phyloP scores from a whole-genome alignment of 2,797 vertebrate species.

The Pseudopleuronectes americanus region DNA sequence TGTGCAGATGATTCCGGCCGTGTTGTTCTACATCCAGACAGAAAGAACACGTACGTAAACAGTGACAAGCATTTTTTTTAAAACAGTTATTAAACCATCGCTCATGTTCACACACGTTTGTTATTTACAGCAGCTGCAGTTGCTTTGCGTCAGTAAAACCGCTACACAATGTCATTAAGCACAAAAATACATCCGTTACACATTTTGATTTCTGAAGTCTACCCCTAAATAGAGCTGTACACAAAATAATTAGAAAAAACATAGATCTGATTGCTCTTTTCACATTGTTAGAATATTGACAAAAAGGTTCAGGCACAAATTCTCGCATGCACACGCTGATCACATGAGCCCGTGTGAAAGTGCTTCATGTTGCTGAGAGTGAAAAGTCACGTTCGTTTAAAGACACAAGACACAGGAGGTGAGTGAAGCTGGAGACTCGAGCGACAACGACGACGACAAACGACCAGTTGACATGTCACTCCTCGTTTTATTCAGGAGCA shows the following conservation, averaged over 20 bases:
- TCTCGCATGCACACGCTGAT: conserved; percentile 40
- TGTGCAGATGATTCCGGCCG: conserved; percentile 39
- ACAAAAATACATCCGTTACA: conserved; percentile 72
- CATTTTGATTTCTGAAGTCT: conserved; percentile 38
- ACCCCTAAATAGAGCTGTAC: conserved; percentile 70
- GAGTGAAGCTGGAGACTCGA: background rate
- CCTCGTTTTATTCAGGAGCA: too few species aligned
- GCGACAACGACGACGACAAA: background rate
- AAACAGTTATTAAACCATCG: conserved; percentile 5
- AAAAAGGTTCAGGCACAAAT: conserved; percentile 75
- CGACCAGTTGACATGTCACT: too few species aligned
- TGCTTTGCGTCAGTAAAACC: conserved; percentile 53
- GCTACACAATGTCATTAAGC: conserved; percentile 61
- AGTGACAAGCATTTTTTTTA: conserved; percentile 22
- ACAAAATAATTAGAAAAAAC: conserved; percentile 81
- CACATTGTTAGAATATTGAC: conserved; percentile 56
- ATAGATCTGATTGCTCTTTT: conserved; percentile 59
- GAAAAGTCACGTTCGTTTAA: conserved; percentile 5
- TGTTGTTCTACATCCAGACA: conserved; percentile 48
- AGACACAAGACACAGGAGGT: too few species aligned
- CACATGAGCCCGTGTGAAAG: background rate
- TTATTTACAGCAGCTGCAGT: conserved; percentile 48
- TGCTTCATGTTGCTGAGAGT: conserved; percentile 5
- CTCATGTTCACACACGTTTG: conserved; percentile 20
- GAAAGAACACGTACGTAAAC: conserved; percentile 11